Evolutionary conservation across 2,888 invertebrate genomes (phyloP), one percentile per base, ranked within the genome.

Genomic region (Phortica magna): DNA sequence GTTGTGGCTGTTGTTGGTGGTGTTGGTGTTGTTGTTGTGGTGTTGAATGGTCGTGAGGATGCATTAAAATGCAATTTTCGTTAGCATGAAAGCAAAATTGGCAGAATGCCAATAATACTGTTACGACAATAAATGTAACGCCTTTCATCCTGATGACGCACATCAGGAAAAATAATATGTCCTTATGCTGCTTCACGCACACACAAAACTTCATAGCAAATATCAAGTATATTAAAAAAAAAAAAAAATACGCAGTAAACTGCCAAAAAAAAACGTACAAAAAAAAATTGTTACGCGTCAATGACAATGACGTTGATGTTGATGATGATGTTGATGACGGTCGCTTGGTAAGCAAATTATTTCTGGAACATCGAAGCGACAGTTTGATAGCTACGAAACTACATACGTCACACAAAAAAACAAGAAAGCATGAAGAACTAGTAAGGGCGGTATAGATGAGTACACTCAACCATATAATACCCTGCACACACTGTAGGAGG

Each of bases 21-120:
- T 31, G 31, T 31, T 53, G 53, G 2, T 53, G 53, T 5, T 53
- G 53, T 53, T 53, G n/a, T 53, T 53, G 19, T 31, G 10, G 39
- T 22, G 14, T 9, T 64, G 59, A 6, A 59, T 19, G 19, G 7
- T 59, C 9, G 48, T 48, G 48, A 48, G 3, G 9, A 31, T 64
- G 64, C 64, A 64, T 64, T 31, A 64, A 67, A 67, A 41, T 67
- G n/a, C 39, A 41, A 42, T 42, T 41, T 67, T 42, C 41, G 67
- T 14, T 14, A 42, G 19, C 17, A 4, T 67, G 42, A 67, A 17
- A 67, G 67, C 67, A 17, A 41, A 67, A 67, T 67, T 67, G 67
- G 42, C 31, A 67, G 41, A 67, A 9, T 67, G 67, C 67, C 67
- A 67, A 64, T 31, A 64, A 64, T 17, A 7, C 42, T 0, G 42